These are phyloP conservation scores for Fragum sueziense DNA, from an alignment of 2,888 invertebrate genomes.

Conservation along the genomic window DNA sequence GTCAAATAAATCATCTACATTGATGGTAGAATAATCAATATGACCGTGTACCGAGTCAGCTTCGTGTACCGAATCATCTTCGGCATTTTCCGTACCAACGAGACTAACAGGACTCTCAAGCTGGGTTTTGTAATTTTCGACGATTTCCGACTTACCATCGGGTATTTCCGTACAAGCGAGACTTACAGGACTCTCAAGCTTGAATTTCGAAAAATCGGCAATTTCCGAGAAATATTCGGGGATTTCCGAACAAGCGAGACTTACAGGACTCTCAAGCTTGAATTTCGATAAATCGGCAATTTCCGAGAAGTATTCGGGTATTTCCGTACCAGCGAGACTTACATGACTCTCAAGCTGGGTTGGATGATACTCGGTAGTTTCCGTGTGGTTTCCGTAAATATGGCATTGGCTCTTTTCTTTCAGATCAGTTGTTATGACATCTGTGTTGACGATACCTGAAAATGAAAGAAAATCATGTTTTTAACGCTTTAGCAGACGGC, in stretches of 20 bases:
- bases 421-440: too few species aligned
- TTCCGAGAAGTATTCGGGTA: not conserved
- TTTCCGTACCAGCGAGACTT: not conserved
- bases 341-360: not conserved
- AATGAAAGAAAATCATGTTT: too few species aligned
- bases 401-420: too few species aligned
- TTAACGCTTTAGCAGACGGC: too few species aligned
- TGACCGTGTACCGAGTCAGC: too few species aligned
- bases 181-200: conserved; percentile 3
- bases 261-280: not conserved
- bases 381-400: too few species aligned
- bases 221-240: not conserved
- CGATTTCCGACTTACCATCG: not conserved
- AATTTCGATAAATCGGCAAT: not conserved
- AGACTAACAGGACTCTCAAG: conserved; percentile 1
- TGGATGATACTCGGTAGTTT: not conserved
- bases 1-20: too few species aligned
- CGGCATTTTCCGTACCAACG: not conserved
- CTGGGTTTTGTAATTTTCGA: not conserved
- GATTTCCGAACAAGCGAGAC: not conserved
- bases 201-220: not conserved
- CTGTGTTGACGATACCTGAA: too few species aligned
- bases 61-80: not conserved
- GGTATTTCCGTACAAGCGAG: not conserved
- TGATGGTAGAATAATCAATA: too few species aligned